Evolutionary conservation across 1,140 invertebrate species (phyloP).

Genomic region (Drosophila subpulchrella): DNA sequence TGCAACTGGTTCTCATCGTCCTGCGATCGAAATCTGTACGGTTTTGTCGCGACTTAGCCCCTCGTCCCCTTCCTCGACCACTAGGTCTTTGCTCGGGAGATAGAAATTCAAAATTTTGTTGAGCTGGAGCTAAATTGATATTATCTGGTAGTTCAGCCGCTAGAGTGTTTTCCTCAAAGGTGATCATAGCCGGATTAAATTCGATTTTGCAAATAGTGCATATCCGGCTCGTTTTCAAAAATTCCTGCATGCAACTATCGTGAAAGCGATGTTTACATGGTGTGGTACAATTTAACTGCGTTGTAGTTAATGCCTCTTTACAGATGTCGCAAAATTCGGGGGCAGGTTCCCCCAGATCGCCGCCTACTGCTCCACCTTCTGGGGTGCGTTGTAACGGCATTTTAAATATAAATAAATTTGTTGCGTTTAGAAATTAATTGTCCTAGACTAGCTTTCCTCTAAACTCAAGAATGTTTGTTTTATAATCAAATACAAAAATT

Average conservation of each 20-base stretch:
- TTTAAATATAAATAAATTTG: conserved; percentile 6
- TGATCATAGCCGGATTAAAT: neutral
- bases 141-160: neutral
- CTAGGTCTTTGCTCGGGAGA: conserved; percentile 1
- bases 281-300: conserved; percentile 1
- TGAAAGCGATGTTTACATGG: neutral
- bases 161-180: neutral
- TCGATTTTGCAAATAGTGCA: neutral
- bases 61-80: neutral
- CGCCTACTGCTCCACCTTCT: conserved; percentile 1
- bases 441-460: neutral
- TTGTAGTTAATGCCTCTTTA: conserved; percentile 2
- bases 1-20: conserved; percentile 3
- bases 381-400: conserved; percentile 2
- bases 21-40: conserved; percentile 1
- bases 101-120: neutral
- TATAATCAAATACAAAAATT: conserved; percentile 2
- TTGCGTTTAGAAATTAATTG: conserved; percentile 1
- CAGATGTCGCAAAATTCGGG: conserved; percentile 1
- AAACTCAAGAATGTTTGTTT: neutral
- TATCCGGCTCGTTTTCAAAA: neutral
- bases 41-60: conserved; percentile 2
- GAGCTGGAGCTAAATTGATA: neutral
- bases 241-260: neutral
- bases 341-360: neutral